Percentiles rank a stretch among this genome's conserved stretches.
These are phyloP conservation scores for Podarcis lilfordi DNA, from an alignment of 2,797 vertebrate genomes.

Conservation along the genomic window DNA sequence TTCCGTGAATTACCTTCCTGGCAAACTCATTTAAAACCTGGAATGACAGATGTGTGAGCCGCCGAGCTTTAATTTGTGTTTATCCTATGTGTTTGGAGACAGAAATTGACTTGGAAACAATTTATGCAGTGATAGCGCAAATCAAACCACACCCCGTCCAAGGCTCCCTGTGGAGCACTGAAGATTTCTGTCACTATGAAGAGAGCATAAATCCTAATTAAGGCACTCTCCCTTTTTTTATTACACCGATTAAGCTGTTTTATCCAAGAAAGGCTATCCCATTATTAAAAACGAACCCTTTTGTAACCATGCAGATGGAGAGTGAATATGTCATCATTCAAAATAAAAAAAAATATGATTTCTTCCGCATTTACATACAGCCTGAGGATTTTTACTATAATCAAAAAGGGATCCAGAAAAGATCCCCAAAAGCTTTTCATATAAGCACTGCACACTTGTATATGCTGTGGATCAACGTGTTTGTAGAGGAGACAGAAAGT, in stretches of 20 bases:
- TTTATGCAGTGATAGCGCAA: slow-evolving; percentile 65
- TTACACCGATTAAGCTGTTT: slow-evolving; percentile 44
- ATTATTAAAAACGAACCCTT: slow-evolving; percentile 45
- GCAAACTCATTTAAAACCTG: slow-evolving; percentile 43
- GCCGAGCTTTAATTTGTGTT: slow-evolving; percentile 58
- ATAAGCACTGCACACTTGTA: background rate
- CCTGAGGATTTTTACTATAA: slow-evolving; percentile 3
- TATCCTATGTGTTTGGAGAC: slow-evolving; percentile 58
- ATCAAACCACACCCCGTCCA: slow-evolving; percentile 56
- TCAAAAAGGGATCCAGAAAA: background rate
- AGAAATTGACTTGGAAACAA: slow-evolving; percentile 54
- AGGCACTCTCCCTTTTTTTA: background rate
- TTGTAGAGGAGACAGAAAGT: background rate
- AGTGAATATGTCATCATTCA: slow-evolving; percentile 21
- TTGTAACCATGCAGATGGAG: slow-evolving; percentile 39
- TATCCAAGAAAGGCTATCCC: slow-evolving; percentile 24
- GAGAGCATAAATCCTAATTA: slow-evolving; percentile 62
- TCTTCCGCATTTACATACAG: background rate
- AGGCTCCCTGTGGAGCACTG: slow-evolving; percentile 46
- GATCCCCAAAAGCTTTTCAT: background rate
- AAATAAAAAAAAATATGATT: slow-evolving; percentile 34
- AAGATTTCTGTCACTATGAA: slow-evolving; percentile 58
- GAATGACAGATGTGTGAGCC: slow-evolving; percentile 46
- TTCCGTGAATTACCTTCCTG: slow-evolving; percentile 57
- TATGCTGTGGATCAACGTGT: background rate